These are phyloP conservation scores for Phallusia fumigata DNA, from an alignment of 23 tunicate genomes.

Conservation along the genomic window DNA sequence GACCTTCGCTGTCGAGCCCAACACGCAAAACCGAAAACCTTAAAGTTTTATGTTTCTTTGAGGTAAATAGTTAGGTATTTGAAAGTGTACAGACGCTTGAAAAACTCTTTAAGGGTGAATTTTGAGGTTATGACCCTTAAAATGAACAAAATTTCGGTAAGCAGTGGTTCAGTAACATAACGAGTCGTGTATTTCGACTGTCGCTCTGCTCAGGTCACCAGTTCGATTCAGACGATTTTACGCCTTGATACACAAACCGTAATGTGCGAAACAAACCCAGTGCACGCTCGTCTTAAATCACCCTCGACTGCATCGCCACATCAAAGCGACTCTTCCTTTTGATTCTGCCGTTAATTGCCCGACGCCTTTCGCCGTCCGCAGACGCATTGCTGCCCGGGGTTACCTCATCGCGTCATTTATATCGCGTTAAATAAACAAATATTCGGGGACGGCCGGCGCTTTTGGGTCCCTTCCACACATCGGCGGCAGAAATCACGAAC, in stretches of 20 bases:
- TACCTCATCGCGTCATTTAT: not conserved
- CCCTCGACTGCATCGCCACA: not conserved
- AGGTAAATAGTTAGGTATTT: too few species aligned
- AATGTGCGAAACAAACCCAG: not conserved
- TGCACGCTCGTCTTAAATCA: not conserved
- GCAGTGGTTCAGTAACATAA: too few species aligned
- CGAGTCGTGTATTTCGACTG: not conserved
- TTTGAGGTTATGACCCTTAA: too few species aligned
- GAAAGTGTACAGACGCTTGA: too few species aligned
- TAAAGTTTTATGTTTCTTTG: too few species aligned
- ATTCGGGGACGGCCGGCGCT: not conserved
- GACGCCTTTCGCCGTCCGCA: not conserved
- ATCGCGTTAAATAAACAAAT: not conserved
- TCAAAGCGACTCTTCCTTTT: not conserved
- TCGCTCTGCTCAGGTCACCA: not conserved
- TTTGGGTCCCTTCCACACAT: not conserved
- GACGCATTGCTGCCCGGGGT: not conserved
- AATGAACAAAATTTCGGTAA: too few species aligned
- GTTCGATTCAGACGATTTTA: not conserved
- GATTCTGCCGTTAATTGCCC: not conserved
- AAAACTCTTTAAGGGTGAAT: too few species aligned
- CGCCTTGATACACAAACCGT: not conserved
- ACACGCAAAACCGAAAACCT: too few species aligned
- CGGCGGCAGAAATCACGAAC: not conserved
- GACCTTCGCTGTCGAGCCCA: not conserved